Base-by-base conservation (phyloP, 2,113 vertebrate genomes). In the Bambusicola thoracicus region DNA sequence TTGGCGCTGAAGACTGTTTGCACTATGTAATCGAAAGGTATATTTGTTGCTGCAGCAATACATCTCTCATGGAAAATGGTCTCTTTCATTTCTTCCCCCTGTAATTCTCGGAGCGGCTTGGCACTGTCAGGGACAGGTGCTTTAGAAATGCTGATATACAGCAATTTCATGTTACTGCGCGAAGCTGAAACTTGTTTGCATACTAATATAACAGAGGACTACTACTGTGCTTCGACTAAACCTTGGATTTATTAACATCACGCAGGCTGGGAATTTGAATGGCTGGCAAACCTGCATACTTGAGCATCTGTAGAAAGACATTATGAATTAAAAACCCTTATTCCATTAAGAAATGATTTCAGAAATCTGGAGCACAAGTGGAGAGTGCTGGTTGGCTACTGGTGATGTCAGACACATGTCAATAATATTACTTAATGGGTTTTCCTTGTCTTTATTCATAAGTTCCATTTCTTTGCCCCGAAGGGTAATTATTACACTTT, bases 401-500 rank as follows among this genome's bases (percentile, higher is more conserved):
- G 14, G 72, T 2, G 85, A 97, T 24, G 58, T 96, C 95, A 97
- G 91, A 62, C 10, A 3, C 93, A 56, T 93, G 92, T 96, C 85
- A 89, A 94, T 91, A 92, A 59, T 81, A 85, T 95, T 87, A 96
- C 96, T 90, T 95, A 83, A 97, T 96, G 92, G 95, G 46, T 97
- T 97, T 97, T 95, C 92, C 95, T 95, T 81, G 70, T 93, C 84
- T 92, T 87, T 96, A 90, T 95, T 96, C 91, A 76, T 44, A 96
- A 83, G 80, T 95, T 97, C 92, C 96, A 95, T 92, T 96, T 83
- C 87, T 87, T 92, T 92, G 89, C 80, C 90, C 94, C 9, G 4
- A 79, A 81, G 78, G 81, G 80, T 86, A 96, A 96, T 96, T 96
- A 96, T 94, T 95, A 93, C 94, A 93, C 95, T 93, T 97, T 94